Percentiles rank a stretch among this genome's conserved stretches.
These are phyloP conservation scores for Ptychodera flava DNA, from an alignment of 35 echinoderm and acorn worm species.

Conservation along the genomic window DNA sequence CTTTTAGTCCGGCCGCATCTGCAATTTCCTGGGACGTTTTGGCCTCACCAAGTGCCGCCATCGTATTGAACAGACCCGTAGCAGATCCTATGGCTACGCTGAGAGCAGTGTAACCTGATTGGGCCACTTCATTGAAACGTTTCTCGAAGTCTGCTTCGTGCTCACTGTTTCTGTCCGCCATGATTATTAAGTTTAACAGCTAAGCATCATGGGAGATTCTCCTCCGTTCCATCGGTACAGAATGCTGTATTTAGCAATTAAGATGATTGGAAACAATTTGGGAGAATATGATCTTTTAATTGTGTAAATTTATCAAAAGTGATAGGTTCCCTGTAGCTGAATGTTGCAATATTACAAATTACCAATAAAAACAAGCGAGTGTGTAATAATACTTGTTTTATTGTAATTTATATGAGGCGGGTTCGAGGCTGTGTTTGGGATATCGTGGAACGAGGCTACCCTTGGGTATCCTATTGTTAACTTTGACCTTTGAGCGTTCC, in stretches of 20 bases:
- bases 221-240: background rate
- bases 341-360: no score
- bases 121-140: background rate
- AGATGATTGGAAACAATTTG: background rate
- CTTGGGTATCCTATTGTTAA: no score
- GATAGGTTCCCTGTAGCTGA: no score
- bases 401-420: no score
- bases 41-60: constrained; percentile 4
- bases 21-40: constrained; percentile 43
- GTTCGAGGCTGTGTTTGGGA: no score
- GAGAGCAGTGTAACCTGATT: constrained; percentile 8
- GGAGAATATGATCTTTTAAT: background rate
- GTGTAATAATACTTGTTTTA: no score
- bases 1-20: constrained; percentile 35
- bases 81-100: constrained; percentile 19
- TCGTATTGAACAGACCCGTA: constrained; percentile 32
- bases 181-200: background rate
- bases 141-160: background rate
- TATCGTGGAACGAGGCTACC: no score
- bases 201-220: background rate
- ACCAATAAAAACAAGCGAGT: no score
- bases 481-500: no score
- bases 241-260: background rate
- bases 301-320: background rate
- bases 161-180: background rate